Base-by-base conservation (phyloP, 2,797 vertebrate genomes). In the Bovichtus variegatus region DNA sequence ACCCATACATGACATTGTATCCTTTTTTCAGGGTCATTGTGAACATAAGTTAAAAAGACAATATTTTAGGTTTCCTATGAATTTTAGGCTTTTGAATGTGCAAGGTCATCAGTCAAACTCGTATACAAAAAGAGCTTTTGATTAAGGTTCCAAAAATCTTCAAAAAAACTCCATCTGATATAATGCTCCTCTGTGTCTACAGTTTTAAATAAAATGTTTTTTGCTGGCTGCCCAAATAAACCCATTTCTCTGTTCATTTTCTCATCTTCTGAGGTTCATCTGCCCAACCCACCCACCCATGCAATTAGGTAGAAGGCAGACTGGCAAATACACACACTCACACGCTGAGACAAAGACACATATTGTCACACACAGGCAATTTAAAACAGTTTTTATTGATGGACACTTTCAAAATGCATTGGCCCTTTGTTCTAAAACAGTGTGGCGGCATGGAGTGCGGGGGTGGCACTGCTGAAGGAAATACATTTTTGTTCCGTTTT, bases 401-500 rank as follows among this genome's bases (percentile, higher is more conserved):
- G 11, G 80, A 76, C 82, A 66, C 61, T 83, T 83, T 80, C 62
- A 86, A 84, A 76, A 82, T 67, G 58, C 51, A 81, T 72, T 76
- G 74, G 40, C 40, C 76, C 58, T 81, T 82, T 86, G 66, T 78
- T 87, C 69, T 84, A 78, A 85, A 34, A 85, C 65, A 67, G 49
- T 27, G n/a, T 40, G 51, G 53, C 65, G 50, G 49, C 21, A 19
- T 40, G 49, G 43, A 63, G 49, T 65, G 82, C 71, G 41, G 47
- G 69, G 82, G 59, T 44, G 54, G 61, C 44, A 38, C 54, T 51
- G 64, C 57, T 76, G 49, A 60, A 75, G 82, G 62, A 85, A 53
- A 83, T 46, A 79, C 54, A 40, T 47, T 84, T 89, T 79, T 86
- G 76, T 81, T 81, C 59, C 75, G 59, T 78, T 81, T 66, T 82